Evolutionary conservation across 2,113 vertebrate genomes (phyloP), one percentile per base, ranked within the genome.

Genomic region (Tachysurus fulvidraco): DNA sequence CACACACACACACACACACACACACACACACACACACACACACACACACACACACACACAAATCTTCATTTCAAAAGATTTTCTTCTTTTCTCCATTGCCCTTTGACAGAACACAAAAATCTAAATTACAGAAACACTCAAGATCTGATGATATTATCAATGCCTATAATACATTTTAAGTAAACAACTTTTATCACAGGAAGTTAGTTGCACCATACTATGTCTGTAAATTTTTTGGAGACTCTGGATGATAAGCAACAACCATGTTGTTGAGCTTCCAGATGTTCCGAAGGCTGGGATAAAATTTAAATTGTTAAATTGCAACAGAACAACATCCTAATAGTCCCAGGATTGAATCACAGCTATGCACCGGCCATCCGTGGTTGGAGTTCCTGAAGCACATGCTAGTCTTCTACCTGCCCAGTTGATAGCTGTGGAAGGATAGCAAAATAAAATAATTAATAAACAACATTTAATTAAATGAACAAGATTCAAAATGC

Each of bases 11-110:
- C 62, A 59, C 62, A 59, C 62, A 69, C 23, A 69, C n/a, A n/a
- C n/a, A n/a, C n/a, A n/a, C 69, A 76, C 69, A 50, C 69, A 84
- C 83, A 50, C 67, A 74, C 44, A 17, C 54, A 81, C 64, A 74
- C 78, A 69, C 83, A 44, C 11, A 85, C 71, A 4, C 83, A 57
- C 76, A 69, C 62, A 59, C 62, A 59, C 62, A 69, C 23, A 69
- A 14, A 80, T 44, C 28, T 78, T 44, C 64, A 71, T 69, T 80
- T 80, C 6, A 67, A 57, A 54, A 55, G 5, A 50, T 28, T 46
- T n/a, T 17, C 6, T 23, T 55, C 30, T 54, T 54, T 78, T 23
- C 60, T 16, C 14, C 52, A 21, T 10, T 21, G 67, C 62, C 44
- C 21, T 28, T 54, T 69, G 23, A 64, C 59, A 65, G 8, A 28